Base-by-base conservation (phyloP, 2,888 invertebrate species). In the Lithophane semibrunnea region DNA sequence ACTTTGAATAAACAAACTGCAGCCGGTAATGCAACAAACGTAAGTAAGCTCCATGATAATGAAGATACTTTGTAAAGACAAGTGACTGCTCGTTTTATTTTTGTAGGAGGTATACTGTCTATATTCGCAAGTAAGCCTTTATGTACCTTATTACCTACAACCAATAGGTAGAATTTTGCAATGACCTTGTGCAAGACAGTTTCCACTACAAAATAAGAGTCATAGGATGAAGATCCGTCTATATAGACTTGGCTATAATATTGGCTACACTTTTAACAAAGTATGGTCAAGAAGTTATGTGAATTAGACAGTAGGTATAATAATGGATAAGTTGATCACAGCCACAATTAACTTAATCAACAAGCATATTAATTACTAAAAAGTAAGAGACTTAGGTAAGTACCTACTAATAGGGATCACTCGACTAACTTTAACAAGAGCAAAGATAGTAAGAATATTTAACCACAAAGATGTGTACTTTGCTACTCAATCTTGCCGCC, bases 401-500 rank as follows among this genome's bases (percentile, higher is more conserved):
- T 68, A 68, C 4, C 12, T 42, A 52, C 21, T 49, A 74, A 63
- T 47, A 56, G 16, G 47, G 49, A 81, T 80, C 65, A 72, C 64
- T 65, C 21, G n/a, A 44, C 56, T 18, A 60, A 75, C 68, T 71
- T 54, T 29, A n/a, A 72, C 13, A 65, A 63, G n/a, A 67, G 37
- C n/a, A 47, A 85, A 72, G 71, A 66, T 64, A 65, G 71, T 63
- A 67, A 79, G 70, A 75, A 85, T 75, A 67, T 85, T 76, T 73
- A 82, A 76, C 69, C 54, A 66, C 58, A 67, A 60, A 70, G 63
- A 67, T 71, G 66, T 85, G 60, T 68, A 71, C 74, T 75, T 79
- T 79, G 67, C 76, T 74, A 86, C 75, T 80, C 73, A 75, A 76
- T 85, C 85, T 80, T 65, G 63, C 44, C 65, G 66, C 56, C 64